Conservation (phyloP, 1,140 invertebrate genomes). For the Brachionus plicatilis region DNA sequence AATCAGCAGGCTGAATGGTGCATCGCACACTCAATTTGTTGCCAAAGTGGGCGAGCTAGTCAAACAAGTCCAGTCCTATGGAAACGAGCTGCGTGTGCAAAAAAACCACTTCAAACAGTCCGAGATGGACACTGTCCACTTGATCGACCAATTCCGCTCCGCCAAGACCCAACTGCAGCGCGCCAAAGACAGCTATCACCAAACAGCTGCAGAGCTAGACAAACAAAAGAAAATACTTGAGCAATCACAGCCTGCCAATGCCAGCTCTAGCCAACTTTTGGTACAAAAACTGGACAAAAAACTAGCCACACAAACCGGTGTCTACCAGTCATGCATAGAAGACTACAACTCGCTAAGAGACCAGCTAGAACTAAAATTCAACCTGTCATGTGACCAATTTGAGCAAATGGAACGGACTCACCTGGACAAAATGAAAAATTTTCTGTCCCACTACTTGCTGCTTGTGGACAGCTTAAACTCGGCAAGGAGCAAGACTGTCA, state of each 20-base stretch:
- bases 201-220: not conserved
- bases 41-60: not conserved
- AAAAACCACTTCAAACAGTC: not conserved
- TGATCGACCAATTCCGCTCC: not conserved
- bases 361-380: not conserved
- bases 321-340: not conserved
- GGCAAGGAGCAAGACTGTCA: not conserved
- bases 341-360: not conserved
- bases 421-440: not conserved
- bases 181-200: not conserved
- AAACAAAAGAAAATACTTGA: slow-evolving; percentile 16
- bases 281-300: not conserved
- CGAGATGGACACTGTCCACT: not conserved
- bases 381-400: not conserved
- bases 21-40: not conserved
- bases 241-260: not conserved
- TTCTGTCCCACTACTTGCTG: not conserved
- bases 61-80: slow-evolving; percentile 35
- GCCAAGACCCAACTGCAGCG: not conserved
- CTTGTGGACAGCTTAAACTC: not conserved
- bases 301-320: not conserved
- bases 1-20: not conserved
- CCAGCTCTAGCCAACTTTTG: not conserved
- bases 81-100: not conserved
- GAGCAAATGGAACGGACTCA: not conserved